Evolutionary conservation across 2,888 invertebrate species (phyloP), one percentile per base, ranked within the genome.

Genomic region (Dasysyrphus albostriatus): DNA sequence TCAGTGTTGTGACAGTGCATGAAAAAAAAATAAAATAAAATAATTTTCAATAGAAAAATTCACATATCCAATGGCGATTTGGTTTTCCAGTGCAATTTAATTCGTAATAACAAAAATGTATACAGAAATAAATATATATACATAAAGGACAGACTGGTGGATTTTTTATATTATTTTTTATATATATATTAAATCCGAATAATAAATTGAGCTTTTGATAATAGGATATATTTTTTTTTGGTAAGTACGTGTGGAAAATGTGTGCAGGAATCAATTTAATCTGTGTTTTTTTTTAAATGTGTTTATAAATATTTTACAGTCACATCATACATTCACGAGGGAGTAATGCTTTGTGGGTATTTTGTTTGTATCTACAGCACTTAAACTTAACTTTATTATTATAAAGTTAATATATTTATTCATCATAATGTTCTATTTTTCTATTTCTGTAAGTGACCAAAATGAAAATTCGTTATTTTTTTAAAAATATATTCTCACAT

Each of bases 1-100:
- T 63, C 73, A 77, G 82, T 85, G 85, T 85, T 82, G 85, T 82
- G 85, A 85, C 58, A 74, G 85, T 85, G 82, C 85, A 82, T 82
- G 34, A 74, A 72, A 24, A 14, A 42, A 69, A 56, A 74, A 65
- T 10, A 59, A 65, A 44, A 49, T n/a, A 42, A 42, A 79, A 59
- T 29, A 51, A 37, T 39, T 61, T 39, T 24, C n/a, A 61, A 69
- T 67, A 51, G 24, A 69, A 67, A 47, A 83, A 67, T 19, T 14
- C 16, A 81, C 73, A 69, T 59, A 73, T 56, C 54, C 54, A 51
- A n/a, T 24, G 73, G 63, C 24, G 49, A 7, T 42, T 54, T 42
- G 47, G 12, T n/a, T 39, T 54, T 67, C 51, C 10, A 54, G 73
- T 85, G 56, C 61, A 84, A 67, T 77, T 61, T 14, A 61, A 61